phyloP scores from a whole-genome alignment of 1,140 invertebrate genomes.

The Monomorium pharaonis region DNA sequence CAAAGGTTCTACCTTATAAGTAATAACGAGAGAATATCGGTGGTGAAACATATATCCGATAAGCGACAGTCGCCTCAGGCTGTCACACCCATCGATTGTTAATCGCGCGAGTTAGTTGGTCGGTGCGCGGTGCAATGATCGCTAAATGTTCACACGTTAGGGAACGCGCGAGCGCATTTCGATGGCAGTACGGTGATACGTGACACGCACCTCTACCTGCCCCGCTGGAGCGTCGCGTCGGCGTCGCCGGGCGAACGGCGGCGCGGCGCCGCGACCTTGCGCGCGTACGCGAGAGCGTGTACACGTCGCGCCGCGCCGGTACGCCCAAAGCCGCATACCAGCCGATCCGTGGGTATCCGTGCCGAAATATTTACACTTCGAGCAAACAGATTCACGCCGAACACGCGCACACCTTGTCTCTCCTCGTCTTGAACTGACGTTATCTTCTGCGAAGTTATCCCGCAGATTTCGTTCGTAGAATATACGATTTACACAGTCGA shows the following conservation, averaged over 20 bases:
- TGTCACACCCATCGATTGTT: not conserved
- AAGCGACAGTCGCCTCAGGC: not conserved
- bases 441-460: not conserved
- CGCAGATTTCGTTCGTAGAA: not conserved
- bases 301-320: too few relatives aligned
- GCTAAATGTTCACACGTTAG: constrained; percentile 1
- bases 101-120: not conserved
- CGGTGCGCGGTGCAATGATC: not conserved
- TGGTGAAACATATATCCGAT: not conserved
- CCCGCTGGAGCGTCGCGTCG: not conserved
- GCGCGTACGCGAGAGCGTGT: not conserved
- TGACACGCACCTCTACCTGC: not conserved
- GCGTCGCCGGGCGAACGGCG: not conserved
- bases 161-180: not conserved
- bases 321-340: not conserved
- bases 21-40: not conserved
- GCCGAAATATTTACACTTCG: not conserved
- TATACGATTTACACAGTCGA: not conserved
- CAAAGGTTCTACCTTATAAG: not conserved
- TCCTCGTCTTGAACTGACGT: not conserved
- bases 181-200: not conserved
- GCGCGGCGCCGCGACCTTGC: not conserved
- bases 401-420: not conserved
- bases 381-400: not conserved
- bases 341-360: not conserved